phyloP scores from a whole-genome alignment of 64 coral and sea anemone genomes.

The Hydrozoanthus tunicans region DNA sequence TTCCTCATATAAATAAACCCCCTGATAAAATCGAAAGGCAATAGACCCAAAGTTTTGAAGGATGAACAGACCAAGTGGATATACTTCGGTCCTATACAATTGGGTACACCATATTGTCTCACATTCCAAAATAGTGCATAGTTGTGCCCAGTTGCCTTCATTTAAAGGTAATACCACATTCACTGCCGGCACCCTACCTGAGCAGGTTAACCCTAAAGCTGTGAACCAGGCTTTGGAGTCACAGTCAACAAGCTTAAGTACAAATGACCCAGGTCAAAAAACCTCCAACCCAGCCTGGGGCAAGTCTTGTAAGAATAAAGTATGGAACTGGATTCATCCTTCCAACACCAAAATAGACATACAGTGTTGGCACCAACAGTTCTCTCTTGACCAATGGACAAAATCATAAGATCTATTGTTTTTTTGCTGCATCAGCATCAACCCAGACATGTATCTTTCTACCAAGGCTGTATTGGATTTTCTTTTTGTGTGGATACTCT shows the following conservation, averaged over 20 bases:
- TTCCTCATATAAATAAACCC: too few relatives aligned
- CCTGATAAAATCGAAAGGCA: too few relatives aligned
- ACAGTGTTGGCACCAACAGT: conserved; percentile 31
- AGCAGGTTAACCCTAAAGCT: too few relatives aligned
- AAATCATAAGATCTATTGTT: not conserved
- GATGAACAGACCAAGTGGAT: too few relatives aligned
- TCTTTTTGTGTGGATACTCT: not conserved
- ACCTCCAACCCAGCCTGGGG: conserved; percentile 66
- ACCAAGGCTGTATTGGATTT: not conserved
- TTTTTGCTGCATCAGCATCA: conserved; percentile 14
- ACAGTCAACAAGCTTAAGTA: not conserved
- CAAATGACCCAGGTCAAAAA: conserved; percentile 45
- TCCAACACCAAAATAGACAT: conserved; percentile 8
- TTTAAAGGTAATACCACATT: too few relatives aligned
- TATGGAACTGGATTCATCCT: conserved; percentile 65
- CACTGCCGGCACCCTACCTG: too few relatives aligned
- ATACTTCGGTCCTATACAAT: too few relatives aligned
- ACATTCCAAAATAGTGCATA: too few relatives aligned
- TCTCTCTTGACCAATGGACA: conserved; percentile 49
- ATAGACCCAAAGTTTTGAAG: too few relatives aligned
- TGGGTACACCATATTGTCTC: too few relatives aligned
- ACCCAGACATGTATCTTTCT: not conserved
- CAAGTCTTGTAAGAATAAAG: conserved; percentile 54
- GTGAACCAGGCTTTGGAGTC: too few relatives aligned
- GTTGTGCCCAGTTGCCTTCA: too few relatives aligned